Evolutionary conservation across 2,888 invertebrate species (phyloP).

Genomic region (Drosophila heteroneura): DNA sequence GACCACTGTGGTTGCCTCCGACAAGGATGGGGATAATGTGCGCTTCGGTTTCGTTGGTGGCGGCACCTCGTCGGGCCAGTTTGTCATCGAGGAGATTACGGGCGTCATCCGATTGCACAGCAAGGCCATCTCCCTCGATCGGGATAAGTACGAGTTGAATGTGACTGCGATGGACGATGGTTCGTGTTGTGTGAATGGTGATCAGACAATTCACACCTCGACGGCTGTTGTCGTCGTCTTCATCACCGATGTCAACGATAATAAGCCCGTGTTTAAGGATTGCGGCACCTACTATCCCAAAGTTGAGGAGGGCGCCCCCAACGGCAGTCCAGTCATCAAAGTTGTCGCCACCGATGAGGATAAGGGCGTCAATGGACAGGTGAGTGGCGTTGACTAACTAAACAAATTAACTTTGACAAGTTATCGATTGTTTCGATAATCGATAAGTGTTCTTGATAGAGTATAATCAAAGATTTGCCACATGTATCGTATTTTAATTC

Average conservation of each 20-base stretch:
- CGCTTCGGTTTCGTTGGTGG: conserved; percentile 96
- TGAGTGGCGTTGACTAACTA: conserved; percentile 43
- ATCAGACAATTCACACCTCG: conserved; percentile 94
- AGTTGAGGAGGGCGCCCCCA: conserved; percentile 97
- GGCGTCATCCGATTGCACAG: conserved; percentile 96
- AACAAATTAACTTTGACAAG: neutral
- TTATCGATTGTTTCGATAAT: neutral
- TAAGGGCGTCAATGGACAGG: conserved; percentile 97
- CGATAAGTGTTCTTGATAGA: neutral
- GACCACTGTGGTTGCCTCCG: conserved; percentile 98
- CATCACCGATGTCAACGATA: conserved; percentile 98
- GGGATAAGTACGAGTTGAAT: conserved; percentile 97
- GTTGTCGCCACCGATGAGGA: conserved; percentile 98
- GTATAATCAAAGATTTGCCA: neutral
- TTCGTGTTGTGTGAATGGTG: conserved; percentile 96
- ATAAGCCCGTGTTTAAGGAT: conserved; percentile 97
- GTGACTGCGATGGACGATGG: conserved; percentile 99
- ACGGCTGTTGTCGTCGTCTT: conserved; percentile 98
- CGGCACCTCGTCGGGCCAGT: conserved; percentile 95
- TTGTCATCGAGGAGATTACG: conserved; percentile 97
- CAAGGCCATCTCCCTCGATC: conserved; percentile 93
- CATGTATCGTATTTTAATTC: neutral
- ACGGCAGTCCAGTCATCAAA: conserved; percentile 96
- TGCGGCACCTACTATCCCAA: conserved; percentile 97
- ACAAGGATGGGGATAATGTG: conserved; percentile 98